phyloP scores from a whole-genome alignment of 2,888 invertebrate genomes.

The Teinopalpus imperialis region DNA sequence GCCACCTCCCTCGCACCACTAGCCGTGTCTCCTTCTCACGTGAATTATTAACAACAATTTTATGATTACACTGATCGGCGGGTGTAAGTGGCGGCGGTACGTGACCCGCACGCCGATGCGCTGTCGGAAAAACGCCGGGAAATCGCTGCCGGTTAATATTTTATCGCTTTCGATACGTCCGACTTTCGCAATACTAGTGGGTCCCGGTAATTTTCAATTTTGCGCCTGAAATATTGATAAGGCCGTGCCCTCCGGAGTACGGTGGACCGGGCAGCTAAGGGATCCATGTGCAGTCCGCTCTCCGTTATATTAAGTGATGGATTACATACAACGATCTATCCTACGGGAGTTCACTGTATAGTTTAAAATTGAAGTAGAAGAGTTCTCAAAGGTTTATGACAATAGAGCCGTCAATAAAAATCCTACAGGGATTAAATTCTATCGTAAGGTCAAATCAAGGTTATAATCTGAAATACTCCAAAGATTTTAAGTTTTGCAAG shows the following conservation, averaged over 20 bases:
- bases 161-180: constrained; percentile 78
- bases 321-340: too few species aligned
- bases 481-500: too few species aligned
- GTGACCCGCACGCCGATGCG: constrained; percentile 69
- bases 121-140: constrained; percentile 73
- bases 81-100: constrained; percentile 69
- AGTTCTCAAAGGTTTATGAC: too few species aligned
- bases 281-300: neutral
- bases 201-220: constrained; percentile 77
- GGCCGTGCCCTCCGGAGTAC: constrained; percentile 40
- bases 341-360: too few species aligned
- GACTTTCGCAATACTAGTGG: constrained; percentile 67
- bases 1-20: constrained; percentile 39
- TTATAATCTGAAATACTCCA: too few species aligned
- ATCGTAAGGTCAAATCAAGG: too few species aligned
- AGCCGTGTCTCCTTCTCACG: constrained; percentile 44
- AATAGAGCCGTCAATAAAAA: too few species aligned
- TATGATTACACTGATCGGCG: constrained; percentile 79
- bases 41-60: constrained; percentile 82
- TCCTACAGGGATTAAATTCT: too few species aligned
- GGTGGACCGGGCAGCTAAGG: constrained; percentile 20
- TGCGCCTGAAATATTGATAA: constrained; percentile 78
- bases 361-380: too few species aligned
- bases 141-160: constrained; percentile 76
- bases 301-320: constrained; percentile 3